phyloP scores from a whole-genome alignment of 2,888 invertebrate species.

The Leucozona laternaria region DNA sequence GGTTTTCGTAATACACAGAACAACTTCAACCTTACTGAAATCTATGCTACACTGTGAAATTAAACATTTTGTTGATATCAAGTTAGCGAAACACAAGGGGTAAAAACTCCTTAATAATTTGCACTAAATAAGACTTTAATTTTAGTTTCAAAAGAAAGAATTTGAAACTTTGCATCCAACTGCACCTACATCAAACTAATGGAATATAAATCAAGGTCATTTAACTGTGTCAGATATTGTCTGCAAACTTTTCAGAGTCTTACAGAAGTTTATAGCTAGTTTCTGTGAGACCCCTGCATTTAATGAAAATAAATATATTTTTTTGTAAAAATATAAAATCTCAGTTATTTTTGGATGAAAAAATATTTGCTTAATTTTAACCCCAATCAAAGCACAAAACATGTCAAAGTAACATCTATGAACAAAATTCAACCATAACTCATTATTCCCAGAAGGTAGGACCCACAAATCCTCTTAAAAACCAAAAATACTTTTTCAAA shows the following conservation, averaged over 20 bases:
- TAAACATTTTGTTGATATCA: no score
- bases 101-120: no score
- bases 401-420: neutral
- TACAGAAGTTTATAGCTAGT: neutral
- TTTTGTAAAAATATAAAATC: neutral
- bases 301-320: neutral
- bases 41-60: no score
- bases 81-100: no score
- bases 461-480: slow-evolving; percentile 33
- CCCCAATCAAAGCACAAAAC: neutral
- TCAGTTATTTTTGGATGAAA: neutral
- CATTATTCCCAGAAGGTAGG: slow-evolving; percentile 10
- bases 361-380: neutral
- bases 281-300: neutral
- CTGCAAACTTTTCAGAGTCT: neutral
- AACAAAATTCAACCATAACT: slow-evolving; percentile 1
- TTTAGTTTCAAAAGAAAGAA: no score
- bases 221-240: neutral
- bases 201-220: no score
- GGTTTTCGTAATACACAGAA: no score
- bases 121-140: no score
- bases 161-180: no score
- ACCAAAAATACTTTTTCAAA: slow-evolving; percentile 17
- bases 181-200: no score
- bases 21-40: no score